These are phyloP conservation scores for Drosophila eugracilis DNA, from an alignment of 1,140 invertebrate species.

Conservation along the genomic window DNA sequence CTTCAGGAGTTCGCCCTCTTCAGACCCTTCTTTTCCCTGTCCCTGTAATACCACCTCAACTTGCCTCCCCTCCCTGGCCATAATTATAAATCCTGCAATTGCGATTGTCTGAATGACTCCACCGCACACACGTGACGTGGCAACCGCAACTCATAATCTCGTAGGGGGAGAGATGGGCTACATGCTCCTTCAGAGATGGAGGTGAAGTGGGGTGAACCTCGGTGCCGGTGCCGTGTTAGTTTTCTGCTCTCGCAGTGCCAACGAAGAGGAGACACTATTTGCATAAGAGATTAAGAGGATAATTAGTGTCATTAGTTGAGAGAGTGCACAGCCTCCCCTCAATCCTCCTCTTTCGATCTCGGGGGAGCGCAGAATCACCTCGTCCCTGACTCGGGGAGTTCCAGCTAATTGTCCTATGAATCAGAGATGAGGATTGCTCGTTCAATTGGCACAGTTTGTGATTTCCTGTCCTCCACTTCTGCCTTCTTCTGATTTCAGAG, in stretches of 20 bases:
- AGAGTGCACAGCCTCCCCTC: constrained; percentile 13
- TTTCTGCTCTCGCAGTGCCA: constrained; percentile 26
- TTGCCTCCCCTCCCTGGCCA: constrained; percentile 19
- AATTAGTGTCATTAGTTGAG: constrained; percentile 78
- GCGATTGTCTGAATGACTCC: constrained; percentile 76
- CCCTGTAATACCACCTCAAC: constrained; percentile 1
- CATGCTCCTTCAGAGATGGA: background rate
- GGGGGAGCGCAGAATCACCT: constrained; percentile 34
- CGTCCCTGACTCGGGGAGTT: constrained; percentile 18
- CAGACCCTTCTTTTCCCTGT: background rate
- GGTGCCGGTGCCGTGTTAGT: constrained; percentile 1
- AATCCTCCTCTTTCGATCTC: background rate
- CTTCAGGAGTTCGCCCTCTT: background rate
- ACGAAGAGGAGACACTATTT: constrained; percentile 60
- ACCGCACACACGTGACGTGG: constrained; percentile 66
- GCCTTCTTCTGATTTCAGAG: constrained; percentile 13
- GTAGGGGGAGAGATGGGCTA: background rate
- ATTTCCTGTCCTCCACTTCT: background rate
- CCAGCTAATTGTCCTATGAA: constrained; percentile 49
- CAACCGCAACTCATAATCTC: constrained; percentile 48
- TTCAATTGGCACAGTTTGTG: constrained; percentile 52
- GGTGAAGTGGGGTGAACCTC: background rate
- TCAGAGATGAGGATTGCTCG: constrained; percentile 27
- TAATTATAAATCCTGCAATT: constrained; percentile 78
- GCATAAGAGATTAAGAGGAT: constrained; percentile 77